Evolutionary conservation across 1,140 invertebrate genomes (phyloP), one percentile per base, ranked within the genome.

Genomic region (Aleiodes sp.): DNA sequence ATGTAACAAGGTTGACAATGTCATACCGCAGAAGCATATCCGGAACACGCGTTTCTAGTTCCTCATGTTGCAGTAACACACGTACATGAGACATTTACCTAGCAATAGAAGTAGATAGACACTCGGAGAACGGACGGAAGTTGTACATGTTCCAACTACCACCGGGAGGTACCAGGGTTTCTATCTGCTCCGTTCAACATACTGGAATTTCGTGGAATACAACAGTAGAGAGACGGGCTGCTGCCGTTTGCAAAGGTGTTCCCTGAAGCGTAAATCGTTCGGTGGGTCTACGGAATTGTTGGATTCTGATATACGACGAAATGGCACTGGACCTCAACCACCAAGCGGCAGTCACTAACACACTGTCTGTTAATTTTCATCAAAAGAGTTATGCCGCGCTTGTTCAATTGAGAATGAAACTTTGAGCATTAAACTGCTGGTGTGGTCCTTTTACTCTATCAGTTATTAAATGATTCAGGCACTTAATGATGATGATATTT

Each of bases 91-190:
- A 21, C 16, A 56, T 37, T 69, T 21, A 39, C 46, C 60, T 24
- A 63, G 19, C 19, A 21, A 37, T 52, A 39, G 31, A 56, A 52
- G 60, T 63, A 57, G 60, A 69, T 63, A 57, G 60, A 69, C 60
- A 63, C 28, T 69, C 28, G 46, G 28, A 59, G 14, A 56, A 52
- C 60, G 29, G 67, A 56, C 59, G 67, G 67, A 69, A 69, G 67
- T 69, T 62, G 41, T 69, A 60, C 46, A 37, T 62, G 60, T 33
- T 19, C 33, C 21, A 29, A 46, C 26, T 39, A 69, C 60, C 28
- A 52, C n/a, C 19, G 21, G 28, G 46, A 12, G 28, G n/a, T 37
- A 59, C 33, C 37, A 39, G 8, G 21, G 10, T 41, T 16, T 14
- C 60, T 19, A 14, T 43, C 35, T 14, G 24, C 12, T 28, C 12